phyloP scores from a whole-genome alignment of 2,797 vertebrate species.

The Capromys pilorides region DNA sequence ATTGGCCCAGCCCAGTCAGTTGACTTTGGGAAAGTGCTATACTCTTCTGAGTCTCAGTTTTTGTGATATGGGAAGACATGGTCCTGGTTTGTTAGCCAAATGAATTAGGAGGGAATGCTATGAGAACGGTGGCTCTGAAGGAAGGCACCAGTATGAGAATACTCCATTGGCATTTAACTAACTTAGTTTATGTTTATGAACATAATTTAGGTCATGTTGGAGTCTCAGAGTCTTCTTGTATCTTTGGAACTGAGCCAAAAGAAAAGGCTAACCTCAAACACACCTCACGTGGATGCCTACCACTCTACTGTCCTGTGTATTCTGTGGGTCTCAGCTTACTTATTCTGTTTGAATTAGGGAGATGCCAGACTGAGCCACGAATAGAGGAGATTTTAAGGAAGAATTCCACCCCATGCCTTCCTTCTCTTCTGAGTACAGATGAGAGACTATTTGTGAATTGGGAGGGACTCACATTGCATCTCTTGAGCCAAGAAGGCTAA shows the following conservation, averaged over 20 bases:
- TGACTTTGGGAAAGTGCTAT: background rate
- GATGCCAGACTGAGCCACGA: background rate
- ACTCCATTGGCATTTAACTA: background rate
- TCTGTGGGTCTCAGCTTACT: background rate
- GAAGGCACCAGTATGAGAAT: background rate
- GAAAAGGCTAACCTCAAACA: background rate
- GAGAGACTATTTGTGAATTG: background rate
- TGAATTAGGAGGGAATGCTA: background rate
- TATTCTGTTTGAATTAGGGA: background rate
- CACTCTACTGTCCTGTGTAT: background rate
- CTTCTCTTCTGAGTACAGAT: background rate
- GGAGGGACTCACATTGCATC: background rate
- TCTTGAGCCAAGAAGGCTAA: background rate
- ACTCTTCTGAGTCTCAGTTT: slow-evolving; percentile 8
- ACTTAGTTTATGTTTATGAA: background rate
- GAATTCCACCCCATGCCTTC: background rate
- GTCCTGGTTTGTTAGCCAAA: background rate
- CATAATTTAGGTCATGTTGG: background rate
- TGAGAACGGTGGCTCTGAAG: background rate
- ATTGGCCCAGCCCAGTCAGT: background rate
- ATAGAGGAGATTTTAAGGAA: background rate
- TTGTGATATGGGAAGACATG: background rate
- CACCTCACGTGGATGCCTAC: background rate
- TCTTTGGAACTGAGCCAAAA: slow-evolving; percentile 21
- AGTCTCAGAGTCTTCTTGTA: background rate